These are phyloP conservation scores for Sorex fumeus DNA, from an alignment of 2,113 vertebrate species.

Conservation along the genomic window DNA sequence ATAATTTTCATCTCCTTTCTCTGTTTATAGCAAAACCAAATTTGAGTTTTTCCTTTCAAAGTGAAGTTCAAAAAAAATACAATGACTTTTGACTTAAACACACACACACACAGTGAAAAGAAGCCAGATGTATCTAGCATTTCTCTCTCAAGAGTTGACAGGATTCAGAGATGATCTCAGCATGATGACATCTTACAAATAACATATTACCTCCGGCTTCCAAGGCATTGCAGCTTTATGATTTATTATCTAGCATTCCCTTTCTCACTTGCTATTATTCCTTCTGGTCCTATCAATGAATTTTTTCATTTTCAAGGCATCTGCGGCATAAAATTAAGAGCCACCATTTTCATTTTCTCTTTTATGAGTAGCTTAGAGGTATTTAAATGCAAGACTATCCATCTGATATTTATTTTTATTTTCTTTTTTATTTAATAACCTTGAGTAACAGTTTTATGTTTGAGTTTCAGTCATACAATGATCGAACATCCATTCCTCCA, in stretches of 20 bases:
- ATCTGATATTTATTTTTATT: no score
- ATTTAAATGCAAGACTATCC: not conserved
- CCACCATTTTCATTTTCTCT: constrained; percentile 21
- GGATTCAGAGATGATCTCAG: constrained; percentile 3
- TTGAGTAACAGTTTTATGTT: no score
- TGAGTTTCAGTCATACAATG: no score
- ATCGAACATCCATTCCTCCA: no score
- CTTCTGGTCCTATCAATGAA: constrained; percentile 24
- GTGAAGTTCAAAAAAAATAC: constrained; percentile 56
- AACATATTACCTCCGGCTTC: constrained; percentile 24
- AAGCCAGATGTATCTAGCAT: constrained; percentile 40
- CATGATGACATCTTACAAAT: constrained; percentile 21
- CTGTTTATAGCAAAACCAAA: constrained; percentile 36
- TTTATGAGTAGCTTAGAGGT: not conserved
- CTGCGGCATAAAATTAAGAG: constrained; percentile 58
- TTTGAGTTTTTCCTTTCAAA: constrained; percentile 45
- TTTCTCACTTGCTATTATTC: constrained; percentile 9
- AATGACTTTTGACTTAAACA: constrained; percentile 24
- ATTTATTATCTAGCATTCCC: constrained; percentile 42
- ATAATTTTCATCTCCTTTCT: constrained; percentile 25
- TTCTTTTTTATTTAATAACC: no score
- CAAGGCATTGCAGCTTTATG: constrained; percentile 7
- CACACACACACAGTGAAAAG: not conserved
- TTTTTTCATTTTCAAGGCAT: constrained; percentile 57
- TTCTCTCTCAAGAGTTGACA: constrained; percentile 56